Evolutionary conservation across 1,140 invertebrate species (phyloP).

Genomic region (Aphelinus atriplicis): DNA sequence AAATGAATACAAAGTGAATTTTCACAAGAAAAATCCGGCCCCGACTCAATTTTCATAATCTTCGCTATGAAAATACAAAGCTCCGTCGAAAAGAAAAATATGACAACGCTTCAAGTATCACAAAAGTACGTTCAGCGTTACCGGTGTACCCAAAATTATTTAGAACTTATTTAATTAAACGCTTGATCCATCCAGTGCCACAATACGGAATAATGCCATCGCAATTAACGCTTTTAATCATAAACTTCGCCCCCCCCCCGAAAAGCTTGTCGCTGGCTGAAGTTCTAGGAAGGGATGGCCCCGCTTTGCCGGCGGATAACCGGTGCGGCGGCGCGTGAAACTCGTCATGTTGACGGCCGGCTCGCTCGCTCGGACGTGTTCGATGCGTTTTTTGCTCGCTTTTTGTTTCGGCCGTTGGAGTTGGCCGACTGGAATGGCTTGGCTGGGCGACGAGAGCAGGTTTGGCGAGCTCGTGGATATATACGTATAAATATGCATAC

Average conservation of each 20-base stretch:
- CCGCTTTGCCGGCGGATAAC: neutral
- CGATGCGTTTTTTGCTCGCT: slow-evolving; percentile 21
- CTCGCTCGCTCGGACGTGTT: slow-evolving; percentile 21
- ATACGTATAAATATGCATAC: neutral
- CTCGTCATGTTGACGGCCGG: slow-evolving; percentile 34
- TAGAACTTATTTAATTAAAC: slow-evolving; percentile 37
- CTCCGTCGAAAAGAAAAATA: too few relatives aligned
- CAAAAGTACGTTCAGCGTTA: too few relatives aligned
- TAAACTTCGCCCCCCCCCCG: slow-evolving; percentile 15
- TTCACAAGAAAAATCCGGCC: too few relatives aligned
- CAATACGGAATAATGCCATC: slow-evolving; percentile 19
- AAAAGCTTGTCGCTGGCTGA: slow-evolving; percentile 15
- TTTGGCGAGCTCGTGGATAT: neutral
- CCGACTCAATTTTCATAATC: too few relatives aligned
- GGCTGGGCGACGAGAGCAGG: neutral
- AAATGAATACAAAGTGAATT: too few relatives aligned
- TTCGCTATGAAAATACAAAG: too few relatives aligned
- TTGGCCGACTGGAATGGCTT: slow-evolving; percentile 14
- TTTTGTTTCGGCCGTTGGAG: neutral
- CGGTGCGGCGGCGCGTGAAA: slow-evolving; percentile 27
- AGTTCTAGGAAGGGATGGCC: slow-evolving; percentile 7
- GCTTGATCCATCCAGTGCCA: neutral
- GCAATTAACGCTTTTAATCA: slow-evolving; percentile 39
- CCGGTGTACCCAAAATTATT: too few relatives aligned
- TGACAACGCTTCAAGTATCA: too few relatives aligned